phyloP scores from a whole-genome alignment of 2,113 vertebrate species.

The Ammodytes marinus region DNA sequence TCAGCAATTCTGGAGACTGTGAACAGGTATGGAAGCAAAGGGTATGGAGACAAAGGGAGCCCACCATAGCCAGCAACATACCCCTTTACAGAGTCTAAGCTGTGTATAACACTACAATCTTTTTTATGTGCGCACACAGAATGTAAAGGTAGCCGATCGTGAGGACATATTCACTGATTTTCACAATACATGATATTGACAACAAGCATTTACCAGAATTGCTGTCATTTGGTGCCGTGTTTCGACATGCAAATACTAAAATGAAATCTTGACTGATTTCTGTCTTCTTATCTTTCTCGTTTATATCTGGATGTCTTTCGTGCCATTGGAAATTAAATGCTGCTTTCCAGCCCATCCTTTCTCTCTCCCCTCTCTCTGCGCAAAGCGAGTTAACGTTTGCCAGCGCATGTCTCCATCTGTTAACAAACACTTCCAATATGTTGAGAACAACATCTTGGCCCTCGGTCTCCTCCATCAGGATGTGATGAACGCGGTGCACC shows the following conservation, averaged over 20 bases:
- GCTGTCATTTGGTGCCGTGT: not conserved
- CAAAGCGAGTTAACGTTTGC: conserved; percentile 68
- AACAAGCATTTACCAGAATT: too few species aligned
- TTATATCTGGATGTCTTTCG: conserved; percentile 33
- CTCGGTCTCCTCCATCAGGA: conserved; percentile 67
- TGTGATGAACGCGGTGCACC: conserved; percentile 79
- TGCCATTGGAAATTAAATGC: conserved; percentile 66
- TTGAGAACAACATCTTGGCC: conserved; percentile 81
- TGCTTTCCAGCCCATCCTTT: conserved; percentile 46
- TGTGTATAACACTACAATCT: too few species aligned
- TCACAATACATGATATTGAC: too few species aligned
- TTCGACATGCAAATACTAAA: conserved; percentile 12
- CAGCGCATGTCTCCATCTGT: conserved; percentile 79
- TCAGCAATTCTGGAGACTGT: too few species aligned
- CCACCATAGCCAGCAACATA: too few species aligned
- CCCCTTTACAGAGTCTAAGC: too few species aligned
- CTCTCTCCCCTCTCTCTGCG: conserved; percentile 53
- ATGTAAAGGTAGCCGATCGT: too few species aligned
- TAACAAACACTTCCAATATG: conserved; percentile 80
- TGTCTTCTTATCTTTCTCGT: not conserved
- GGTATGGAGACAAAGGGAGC: too few species aligned
- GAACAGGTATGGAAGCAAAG: too few species aligned
- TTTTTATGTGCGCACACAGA: too few species aligned
- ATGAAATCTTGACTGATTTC: conserved; percentile 26
- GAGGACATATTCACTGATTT: too few species aligned